Evolutionary conservation across 2,888 invertebrate genomes (phyloP).

Genomic region (Troides oblongomaculatus): DNA sequence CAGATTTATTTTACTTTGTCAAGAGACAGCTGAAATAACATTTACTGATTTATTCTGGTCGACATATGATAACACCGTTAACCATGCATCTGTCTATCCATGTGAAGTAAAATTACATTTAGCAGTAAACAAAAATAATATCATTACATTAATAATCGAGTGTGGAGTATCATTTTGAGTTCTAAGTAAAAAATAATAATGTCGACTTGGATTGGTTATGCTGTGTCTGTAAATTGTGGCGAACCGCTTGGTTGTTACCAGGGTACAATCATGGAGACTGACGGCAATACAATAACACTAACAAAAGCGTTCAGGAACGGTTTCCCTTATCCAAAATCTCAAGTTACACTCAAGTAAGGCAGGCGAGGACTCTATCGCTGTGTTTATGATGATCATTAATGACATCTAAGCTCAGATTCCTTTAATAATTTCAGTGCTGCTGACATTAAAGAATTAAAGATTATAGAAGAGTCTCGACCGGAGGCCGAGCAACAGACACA

Average conservation of each 20-base stretch:
- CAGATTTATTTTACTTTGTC: no score
- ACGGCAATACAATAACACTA: slow-evolving; percentile 85
- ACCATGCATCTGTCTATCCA: no score
- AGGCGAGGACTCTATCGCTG: background rate
- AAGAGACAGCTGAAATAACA: no score
- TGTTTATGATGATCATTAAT: background rate
- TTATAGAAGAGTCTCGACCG: slow-evolving; percentile 84
- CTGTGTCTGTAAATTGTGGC: slow-evolving; percentile 91
- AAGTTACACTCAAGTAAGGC: slow-evolving; percentile 74
- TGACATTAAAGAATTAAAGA: slow-evolving; percentile 87
- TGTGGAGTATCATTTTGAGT: no score
- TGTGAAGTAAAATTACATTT: no score
- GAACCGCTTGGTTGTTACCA: slow-evolving; percentile 90
- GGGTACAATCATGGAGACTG: slow-evolving; percentile 86
- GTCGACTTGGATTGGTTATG: slow-evolving; percentile 87
- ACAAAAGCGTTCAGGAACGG: slow-evolving; percentile 92
- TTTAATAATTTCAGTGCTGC: slow-evolving; percentile 75
- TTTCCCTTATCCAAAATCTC: slow-evolving; percentile 72
- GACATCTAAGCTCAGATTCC: no score
- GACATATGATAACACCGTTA: no score
- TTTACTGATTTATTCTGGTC: no score
- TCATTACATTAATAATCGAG: no score
- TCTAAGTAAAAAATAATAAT: slow-evolving; percentile 45
- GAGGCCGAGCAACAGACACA: slow-evolving; percentile 56
- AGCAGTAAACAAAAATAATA: no score